phyloP scores from a whole-genome alignment of 2,888 invertebrate genomes.

The Apamea anceps region DNA sequence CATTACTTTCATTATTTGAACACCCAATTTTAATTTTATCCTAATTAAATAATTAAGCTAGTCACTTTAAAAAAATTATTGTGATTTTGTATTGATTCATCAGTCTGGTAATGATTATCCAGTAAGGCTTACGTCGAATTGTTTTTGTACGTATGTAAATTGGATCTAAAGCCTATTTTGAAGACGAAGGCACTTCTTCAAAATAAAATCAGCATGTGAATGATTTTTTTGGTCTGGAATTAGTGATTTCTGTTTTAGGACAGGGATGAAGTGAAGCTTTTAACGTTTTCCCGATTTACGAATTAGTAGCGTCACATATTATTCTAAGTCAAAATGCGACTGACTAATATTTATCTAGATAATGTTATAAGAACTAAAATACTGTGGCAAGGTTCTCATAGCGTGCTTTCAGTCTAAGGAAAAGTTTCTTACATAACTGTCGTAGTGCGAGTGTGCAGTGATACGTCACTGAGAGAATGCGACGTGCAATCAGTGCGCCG shows the following conservation, averaged over 20 bases:
- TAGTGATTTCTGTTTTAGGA: slow-evolving; percentile 18
- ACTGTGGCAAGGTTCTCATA: slow-evolving; percentile 73
- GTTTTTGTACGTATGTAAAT: slow-evolving; percentile 12
- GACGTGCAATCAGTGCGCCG: slow-evolving; percentile 38
- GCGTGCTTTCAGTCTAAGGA: slow-evolving; percentile 60
- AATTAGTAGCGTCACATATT: slow-evolving; percentile 39
- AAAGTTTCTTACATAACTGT: slow-evolving; percentile 50
- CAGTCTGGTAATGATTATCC: slow-evolving; percentile 46
- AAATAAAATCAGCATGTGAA: slow-evolving; percentile 21
- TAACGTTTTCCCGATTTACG: slow-evolving; percentile 20
- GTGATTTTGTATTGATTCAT: slow-evolving; percentile 50
- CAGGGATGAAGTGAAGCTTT: slow-evolving; percentile 23
- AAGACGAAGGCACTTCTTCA: slow-evolving; percentile 46
- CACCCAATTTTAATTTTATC: slow-evolving; percentile 54
- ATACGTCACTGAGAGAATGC: slow-evolving; percentile 64
- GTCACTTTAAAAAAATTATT: slow-evolving; percentile 50
- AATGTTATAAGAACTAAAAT: slow-evolving; percentile 65
- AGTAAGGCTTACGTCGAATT: slow-evolving; percentile 1
- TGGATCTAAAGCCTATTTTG: slow-evolving; percentile 28
- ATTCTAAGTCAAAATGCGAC: slow-evolving; percentile 49
- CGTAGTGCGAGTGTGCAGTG: slow-evolving; percentile 62
- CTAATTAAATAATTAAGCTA: slow-evolving; percentile 70
- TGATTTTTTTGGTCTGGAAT: slow-evolving; percentile 51
- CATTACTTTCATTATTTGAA: slow-evolving; percentile 53
- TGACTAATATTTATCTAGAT: slow-evolving; percentile 53